Percentiles rank a stretch among this genome's conserved stretches.
Conservation (phyloP, 2,888 invertebrate genomes). For the Caenorhabditis sp. region DNA sequence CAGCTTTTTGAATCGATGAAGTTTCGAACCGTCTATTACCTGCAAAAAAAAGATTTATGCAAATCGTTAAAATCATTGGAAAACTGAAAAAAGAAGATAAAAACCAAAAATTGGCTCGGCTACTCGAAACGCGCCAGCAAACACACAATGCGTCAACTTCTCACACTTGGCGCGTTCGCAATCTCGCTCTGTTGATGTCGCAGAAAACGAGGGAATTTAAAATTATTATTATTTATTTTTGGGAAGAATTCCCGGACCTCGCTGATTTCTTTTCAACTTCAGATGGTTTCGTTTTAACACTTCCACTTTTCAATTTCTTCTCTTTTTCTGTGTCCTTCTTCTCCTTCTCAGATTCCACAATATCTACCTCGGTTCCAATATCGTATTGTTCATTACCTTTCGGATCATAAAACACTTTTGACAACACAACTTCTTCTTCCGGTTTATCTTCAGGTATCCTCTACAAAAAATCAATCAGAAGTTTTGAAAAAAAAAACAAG, state of each 20-base stretch:
- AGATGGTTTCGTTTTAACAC: too few relatives aligned
- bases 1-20: not conserved
- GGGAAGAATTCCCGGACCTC: too few relatives aligned
- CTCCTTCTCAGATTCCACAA: not conserved
- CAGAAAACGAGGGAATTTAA: too few relatives aligned
- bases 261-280: too few relatives aligned
- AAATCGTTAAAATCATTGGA: not conserved
- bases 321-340: too few relatives aligned
- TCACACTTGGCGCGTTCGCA: not conserved
- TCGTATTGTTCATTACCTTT: slow-evolving; percentile 2
- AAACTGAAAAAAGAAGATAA: not conserved
- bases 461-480: too few relatives aligned
- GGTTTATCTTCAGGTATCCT: not conserved
- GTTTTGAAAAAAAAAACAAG: too few relatives aligned
- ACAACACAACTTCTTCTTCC: not conserved
- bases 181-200: too few relatives aligned
- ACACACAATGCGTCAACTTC: slow-evolving; percentile 2
- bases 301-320: too few relatives aligned
- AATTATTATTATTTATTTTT: too few relatives aligned
- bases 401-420: not conserved
- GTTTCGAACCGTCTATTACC: not conserved
- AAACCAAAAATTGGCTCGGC: slow-evolving; percentile 9
- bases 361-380: not conserved
- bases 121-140: slow-evolving; percentile 23
- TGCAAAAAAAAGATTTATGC: not conserved